Percentiles rank a stretch among this genome's conserved stretches.
These are phyloP conservation scores for Therioaphis trifolii DNA, from an alignment of 2,888 invertebrate species.

Conservation along the genomic window DNA sequence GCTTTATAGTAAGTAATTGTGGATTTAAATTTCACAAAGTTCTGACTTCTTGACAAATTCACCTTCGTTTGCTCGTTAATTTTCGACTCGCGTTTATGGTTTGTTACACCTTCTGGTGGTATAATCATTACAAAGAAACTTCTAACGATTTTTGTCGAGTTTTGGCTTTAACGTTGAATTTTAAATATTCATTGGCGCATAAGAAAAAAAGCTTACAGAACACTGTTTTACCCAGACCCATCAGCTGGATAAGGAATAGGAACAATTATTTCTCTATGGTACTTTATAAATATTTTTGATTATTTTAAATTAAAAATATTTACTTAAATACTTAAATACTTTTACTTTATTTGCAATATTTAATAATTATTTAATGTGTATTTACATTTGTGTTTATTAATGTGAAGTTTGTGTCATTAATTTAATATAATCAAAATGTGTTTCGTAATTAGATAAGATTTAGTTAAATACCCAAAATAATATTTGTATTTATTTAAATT, in stretches of 20 bases:
- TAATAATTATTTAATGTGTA: no score
- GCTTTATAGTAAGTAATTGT: conserved; percentile 25
- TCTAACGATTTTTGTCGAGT: conserved; percentile 35
- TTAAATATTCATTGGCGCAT: neutral
- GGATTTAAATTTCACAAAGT: conserved; percentile 38
- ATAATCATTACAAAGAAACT: conserved; percentile 33
- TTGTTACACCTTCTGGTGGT: conserved; percentile 47
- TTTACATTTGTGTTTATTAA: no score
- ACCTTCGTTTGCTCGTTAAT: conserved; percentile 42
- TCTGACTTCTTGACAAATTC: conserved; percentile 40
- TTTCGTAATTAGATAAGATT: no score
- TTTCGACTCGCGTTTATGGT: conserved; percentile 42
- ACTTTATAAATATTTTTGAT: neutral
- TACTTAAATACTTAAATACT: no score
- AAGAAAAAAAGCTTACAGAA: neutral
- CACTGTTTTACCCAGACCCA: neutral
- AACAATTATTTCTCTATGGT: neutral
- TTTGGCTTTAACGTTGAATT: conserved; percentile 21
- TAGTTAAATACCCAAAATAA: no score
- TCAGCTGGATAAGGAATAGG: neutral
- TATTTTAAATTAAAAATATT: neutral
- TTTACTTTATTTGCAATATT: no score
- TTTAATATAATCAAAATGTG: no score
- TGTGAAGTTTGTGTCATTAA: no score
- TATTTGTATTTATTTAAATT: no score